Evolutionary conservation across 1,140 invertebrate species (phyloP), one percentile per base, ranked within the genome.

Genomic region (Drosophila aff.): DNA sequence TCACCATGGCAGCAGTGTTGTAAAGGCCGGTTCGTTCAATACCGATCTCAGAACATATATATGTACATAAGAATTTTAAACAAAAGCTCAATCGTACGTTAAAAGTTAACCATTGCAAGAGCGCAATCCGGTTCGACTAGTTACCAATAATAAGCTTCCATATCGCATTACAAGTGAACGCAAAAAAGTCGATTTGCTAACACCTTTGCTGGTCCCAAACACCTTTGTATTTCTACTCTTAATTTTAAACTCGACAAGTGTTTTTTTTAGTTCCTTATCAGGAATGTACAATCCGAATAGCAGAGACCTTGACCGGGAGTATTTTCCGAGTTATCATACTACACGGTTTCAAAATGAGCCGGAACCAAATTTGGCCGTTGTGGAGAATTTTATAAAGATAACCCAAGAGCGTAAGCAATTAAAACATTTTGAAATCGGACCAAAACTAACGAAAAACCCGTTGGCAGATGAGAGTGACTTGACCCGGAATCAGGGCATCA

Each of bases 251-350:
- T 8, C 6, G 18, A 33, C 21, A 38, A 57, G 28, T 21, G n/a
- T 33, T 26, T 52, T 69, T 69, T 69, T 66, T 5, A 10, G 28
- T 26, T 36, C 59, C 63, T 61, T 68, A 68, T 78, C 49, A 55
- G 28, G 5, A 40, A 41, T 90, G 86, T 90, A 85, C 50, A 85
- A 91, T 72, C 65, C 72, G 13, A 57, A 76, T 31, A 68, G 69
- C 10, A 23, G 63, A 28, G 72, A 91, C 49, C 58, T 91, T n/a
- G 64, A 75, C 16, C 67, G 79, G 11, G 85, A 90, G 21, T 90
- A 90, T 53, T 72, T 91, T 15, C 85, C 85, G 0, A 90, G 86
- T 26, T 76, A 64, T 36, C 50, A 91, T 31, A 72, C 79, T 7
- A 33, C 18, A 0, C 50, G 85, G 49, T 90, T 91, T n/a, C 64